Evolutionary conservation across 2,888 invertebrate species (phyloP).

Genomic region (Nasonia oneida): DNA sequence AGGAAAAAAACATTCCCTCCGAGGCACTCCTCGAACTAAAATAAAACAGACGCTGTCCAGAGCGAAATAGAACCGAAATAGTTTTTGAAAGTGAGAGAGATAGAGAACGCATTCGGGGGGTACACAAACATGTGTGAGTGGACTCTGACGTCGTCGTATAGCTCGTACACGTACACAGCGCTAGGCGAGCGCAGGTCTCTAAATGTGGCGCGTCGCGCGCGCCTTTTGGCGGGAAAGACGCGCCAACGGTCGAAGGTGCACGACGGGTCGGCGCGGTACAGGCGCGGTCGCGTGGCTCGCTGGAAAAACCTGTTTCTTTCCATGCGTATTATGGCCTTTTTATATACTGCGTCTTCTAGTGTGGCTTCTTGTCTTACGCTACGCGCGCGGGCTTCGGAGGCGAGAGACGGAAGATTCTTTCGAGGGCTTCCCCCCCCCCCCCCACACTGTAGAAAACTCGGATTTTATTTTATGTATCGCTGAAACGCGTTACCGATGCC

Average conservation of each 20-base stretch:
- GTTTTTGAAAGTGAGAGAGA: neutral
- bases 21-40: neutral
- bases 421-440: neutral
- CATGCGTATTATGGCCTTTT: neutral
- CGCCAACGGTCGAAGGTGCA: constrained; percentile 14
- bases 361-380: constrained; percentile 53
- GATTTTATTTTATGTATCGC: neutral
- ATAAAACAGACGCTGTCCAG: neutral
- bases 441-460: neutral
- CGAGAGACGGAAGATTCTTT: neutral
- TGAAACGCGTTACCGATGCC: neutral
- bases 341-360: neutral
- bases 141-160: neutral
- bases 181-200: neutral
- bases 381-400: no score
- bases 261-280: neutral
- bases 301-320: constrained; percentile 11
- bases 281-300: constrained; percentile 11
- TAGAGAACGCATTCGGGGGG: neutral
- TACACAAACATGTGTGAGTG: neutral
- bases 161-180: neutral
- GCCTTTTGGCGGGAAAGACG: constrained; percentile 51
- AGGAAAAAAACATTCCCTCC: neutral
- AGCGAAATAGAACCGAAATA: neutral
- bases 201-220: neutral